These are phyloP conservation scores for Sinocyclocheilus grahami DNA, from an alignment of 2,113 vertebrate species.

Conservation along the genomic window DNA sequence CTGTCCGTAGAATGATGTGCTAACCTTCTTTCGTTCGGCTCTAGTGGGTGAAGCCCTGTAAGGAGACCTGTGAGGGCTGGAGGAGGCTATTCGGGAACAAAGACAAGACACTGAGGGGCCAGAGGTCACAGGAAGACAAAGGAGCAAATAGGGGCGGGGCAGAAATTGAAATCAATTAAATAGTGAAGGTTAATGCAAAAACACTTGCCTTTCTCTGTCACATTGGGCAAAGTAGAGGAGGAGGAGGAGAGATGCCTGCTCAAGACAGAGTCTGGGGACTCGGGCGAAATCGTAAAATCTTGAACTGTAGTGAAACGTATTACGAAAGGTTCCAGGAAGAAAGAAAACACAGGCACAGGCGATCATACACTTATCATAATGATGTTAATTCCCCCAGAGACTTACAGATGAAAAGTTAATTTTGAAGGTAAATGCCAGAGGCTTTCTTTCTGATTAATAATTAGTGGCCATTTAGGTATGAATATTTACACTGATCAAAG, in stretches of 20 bases:
- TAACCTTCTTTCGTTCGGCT: conserved; percentile 76
- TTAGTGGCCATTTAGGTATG: conserved; percentile 21
- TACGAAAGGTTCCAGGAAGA: conserved; percentile 1
- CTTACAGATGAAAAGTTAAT: background rate
- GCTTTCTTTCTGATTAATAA: conserved; percentile 14
- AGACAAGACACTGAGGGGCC: conserved; percentile 77
- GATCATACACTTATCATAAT: background rate
- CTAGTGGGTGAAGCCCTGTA: conserved; percentile 84
- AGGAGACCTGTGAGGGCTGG: conserved; percentile 83
- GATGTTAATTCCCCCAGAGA: background rate
- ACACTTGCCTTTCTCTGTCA: conserved; percentile 53
- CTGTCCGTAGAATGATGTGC: conserved; percentile 62
- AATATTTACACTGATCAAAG: conserved; percentile 21
- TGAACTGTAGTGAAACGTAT: conserved; percentile 16
- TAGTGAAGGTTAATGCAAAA: conserved; percentile 1
- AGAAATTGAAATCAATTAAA: background rate
- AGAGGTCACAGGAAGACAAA: conserved; percentile 53
- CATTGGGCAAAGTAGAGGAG: conserved; percentile 35
- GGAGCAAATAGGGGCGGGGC: conserved; percentile 15
- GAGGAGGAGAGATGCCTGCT: conserved; percentile 49
- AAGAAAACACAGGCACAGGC: conserved; percentile 4
- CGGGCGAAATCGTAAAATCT: conserved; percentile 53
- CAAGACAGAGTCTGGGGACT: conserved; percentile 46
- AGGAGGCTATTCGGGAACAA: conserved; percentile 84
- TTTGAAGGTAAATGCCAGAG: background rate